Conservation (phyloP, 2,113 vertebrate species). For the Lipophrys pholis region DNA sequence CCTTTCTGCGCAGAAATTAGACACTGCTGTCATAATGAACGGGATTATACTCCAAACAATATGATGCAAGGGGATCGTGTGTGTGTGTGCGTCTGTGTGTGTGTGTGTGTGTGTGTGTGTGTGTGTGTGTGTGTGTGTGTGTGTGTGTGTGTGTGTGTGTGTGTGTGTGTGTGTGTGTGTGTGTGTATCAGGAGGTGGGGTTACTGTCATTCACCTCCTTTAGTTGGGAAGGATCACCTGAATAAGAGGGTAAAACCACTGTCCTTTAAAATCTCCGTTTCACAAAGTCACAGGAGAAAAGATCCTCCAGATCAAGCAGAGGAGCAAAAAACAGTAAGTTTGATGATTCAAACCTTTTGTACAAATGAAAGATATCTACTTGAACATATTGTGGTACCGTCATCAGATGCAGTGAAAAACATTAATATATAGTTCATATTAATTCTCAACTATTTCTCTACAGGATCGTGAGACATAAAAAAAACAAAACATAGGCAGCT, state of each 20-base stretch:
- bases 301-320: conserved; percentile 34
- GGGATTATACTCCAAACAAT: conserved; percentile 42
- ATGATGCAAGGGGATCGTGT: background rate
- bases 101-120: conserved; percentile 1
- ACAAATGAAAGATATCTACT: background rate
- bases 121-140: background rate
- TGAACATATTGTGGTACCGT: background rate
- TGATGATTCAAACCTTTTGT: conserved; percentile 19
- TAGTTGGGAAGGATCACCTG: conserved; percentile 45
- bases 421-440: background rate
- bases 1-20: conserved; percentile 41
- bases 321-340: conserved; percentile 64
- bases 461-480: background rate
- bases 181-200: conserved; percentile 49
- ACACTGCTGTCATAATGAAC: conserved; percentile 58
- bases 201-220: conserved; percentile 7
- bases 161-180: conserved; percentile 5
- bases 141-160: background rate
- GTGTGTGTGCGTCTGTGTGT: background rate
- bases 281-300: conserved; percentile 27
- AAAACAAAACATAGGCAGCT: background rate
- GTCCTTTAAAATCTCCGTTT: conserved; percentile 38
- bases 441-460: background rate
- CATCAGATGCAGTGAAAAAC: background rate
- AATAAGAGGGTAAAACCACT: conserved; percentile 35